Conservation (phyloP, 1,140 invertebrate species). For the Leptinotarsa defecta region DNA sequence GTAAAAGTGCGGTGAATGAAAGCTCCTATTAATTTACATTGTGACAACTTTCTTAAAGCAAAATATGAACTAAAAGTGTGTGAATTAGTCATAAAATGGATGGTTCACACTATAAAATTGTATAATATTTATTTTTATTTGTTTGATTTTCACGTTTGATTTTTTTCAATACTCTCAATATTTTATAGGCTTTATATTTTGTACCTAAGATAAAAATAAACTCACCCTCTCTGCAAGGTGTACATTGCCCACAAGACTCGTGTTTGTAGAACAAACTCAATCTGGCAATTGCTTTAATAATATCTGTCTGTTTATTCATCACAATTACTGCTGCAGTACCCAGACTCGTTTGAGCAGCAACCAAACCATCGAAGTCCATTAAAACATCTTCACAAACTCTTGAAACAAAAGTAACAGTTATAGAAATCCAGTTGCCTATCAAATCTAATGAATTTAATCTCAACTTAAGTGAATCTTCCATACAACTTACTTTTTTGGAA, state of each 20-base stretch:
- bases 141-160: too few relatives aligned
- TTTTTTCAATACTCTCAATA: too few relatives aligned
- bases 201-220: not conserved
- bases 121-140: too few relatives aligned
- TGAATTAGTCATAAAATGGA: too few relatives aligned
- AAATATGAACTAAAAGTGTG: too few relatives aligned
- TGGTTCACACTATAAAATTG: too few relatives aligned
- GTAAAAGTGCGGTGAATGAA: too few relatives aligned
- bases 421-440: too few relatives aligned
- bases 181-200: not conserved
- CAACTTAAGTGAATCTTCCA: too few relatives aligned
- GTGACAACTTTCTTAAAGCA: not conserved
- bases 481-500: constrained; percentile 85
- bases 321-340: constrained; percentile 98
- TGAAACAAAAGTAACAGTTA: constrained; percentile 40
- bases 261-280: constrained; percentile 99
- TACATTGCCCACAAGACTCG: constrained; percentile 99
- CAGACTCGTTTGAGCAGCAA: constrained; percentile 91
- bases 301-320: constrained; percentile 98
- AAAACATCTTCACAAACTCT: constrained; percentile 93
- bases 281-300: constrained; percentile 94
- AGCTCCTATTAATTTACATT: too few relatives aligned
- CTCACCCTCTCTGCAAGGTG: constrained; percentile 92
- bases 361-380: constrained; percentile 97
- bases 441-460: too few relatives aligned